Base-by-base conservation (phyloP, 2,797 vertebrate species). In the Sorex maritimensis region DNA sequence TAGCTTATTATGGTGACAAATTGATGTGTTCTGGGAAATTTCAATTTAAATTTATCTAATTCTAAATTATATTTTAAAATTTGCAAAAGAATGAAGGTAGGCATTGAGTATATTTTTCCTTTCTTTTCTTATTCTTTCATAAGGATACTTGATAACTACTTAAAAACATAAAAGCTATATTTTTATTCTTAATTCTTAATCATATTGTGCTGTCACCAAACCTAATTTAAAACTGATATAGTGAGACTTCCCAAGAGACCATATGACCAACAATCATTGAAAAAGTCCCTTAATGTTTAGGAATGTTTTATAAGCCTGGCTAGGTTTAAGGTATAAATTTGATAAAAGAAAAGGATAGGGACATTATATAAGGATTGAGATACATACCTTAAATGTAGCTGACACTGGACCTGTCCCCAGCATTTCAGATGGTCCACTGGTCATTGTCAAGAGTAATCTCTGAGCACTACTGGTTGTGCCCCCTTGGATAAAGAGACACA, bases 181-280 rank as follows among this genome's bases (percentile, higher is more conserved):
- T 63, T 79, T 86, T 61, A n/a, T 44, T 44, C 63, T 92, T 94
- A 61, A 7, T 49, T 89, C 21, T 26, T 89, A 8, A 0, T 83
- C 13, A 75, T 34, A 52, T 58, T 34, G 68, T 46, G 7, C 12
- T 67, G 71, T 84, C 83, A 88, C 1, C 14, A 84, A 81, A 7
- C 0, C 41, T 89, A 84, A 87, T 38, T 2, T 73, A 12, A n/a
- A 92, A 91, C 0, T 81, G 81, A 13, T 46, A 72, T 3, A 44
- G 2, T n/a, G 12, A 80, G 28, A n/a, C 24, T 81, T 86, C 38
- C 19, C 63, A 65, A 83, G 26, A 83, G 15, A 44, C 12, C 5
- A 1, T 71, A 68, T 2, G 63, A 52, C 88, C n/a, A 90, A 88
- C 7, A 58, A 38, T 86, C 63, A 63, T 41, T 21, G n/a, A 23